Conservation (phyloP, 2,797 vertebrate species). For the Phaenicophaeus curvirostris region DNA sequence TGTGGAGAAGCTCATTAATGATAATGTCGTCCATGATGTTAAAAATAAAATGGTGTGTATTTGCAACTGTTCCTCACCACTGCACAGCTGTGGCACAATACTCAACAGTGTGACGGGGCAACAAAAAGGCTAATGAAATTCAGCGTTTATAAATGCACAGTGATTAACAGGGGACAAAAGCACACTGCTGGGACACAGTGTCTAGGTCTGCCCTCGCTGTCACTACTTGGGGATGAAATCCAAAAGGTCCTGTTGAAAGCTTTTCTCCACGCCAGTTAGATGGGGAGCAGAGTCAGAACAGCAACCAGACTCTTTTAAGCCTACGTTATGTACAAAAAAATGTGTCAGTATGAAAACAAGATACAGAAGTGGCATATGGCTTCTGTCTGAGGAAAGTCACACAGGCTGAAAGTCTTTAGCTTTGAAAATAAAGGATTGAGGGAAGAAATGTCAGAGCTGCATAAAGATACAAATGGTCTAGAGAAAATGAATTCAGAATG, state of each 20-base stretch:
- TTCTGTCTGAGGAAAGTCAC: neutral
- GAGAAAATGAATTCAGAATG: neutral
- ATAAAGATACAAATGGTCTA: neutral
- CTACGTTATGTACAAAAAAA: neutral
- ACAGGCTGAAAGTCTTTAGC: neutral
- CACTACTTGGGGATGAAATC: neutral
- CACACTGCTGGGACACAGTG: neutral
- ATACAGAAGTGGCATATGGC: neutral
- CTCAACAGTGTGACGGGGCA: neutral
- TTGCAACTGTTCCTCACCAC: neutral
- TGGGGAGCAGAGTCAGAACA: neutral
- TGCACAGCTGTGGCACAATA: neutral
- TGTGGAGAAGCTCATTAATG: neutral
- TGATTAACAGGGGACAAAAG: neutral
- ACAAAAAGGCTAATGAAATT: neutral
- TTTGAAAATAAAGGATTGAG: neutral
- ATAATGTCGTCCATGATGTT: neutral
- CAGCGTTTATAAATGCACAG: rapidly evolving
- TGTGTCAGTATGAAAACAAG: neutral
- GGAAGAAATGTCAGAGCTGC: neutral
- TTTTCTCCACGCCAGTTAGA: neutral
- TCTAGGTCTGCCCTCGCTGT: rapidly evolving
- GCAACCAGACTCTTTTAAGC: neutral
- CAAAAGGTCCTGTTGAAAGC: neutral
- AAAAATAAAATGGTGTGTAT: neutral